phyloP scores from a whole-genome alignment of 2,888 invertebrate genomes.

The Xestia ashworthii region DNA sequence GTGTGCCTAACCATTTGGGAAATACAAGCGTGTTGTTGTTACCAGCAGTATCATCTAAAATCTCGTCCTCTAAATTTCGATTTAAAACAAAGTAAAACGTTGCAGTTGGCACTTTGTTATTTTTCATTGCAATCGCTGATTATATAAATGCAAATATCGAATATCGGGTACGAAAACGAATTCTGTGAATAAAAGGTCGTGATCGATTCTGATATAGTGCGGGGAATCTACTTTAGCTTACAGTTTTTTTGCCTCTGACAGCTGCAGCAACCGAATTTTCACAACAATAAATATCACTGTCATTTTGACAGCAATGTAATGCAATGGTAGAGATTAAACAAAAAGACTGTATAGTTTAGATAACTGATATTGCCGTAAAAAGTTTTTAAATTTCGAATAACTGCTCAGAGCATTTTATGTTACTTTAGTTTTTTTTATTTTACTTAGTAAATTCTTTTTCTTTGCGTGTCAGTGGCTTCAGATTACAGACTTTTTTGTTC shows the following conservation, averaged over 20 bases:
- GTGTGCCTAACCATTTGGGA: no score
- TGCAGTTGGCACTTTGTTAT: constrained; percentile 39
- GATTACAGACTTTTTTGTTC: background rate
- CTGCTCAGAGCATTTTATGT: background rate
- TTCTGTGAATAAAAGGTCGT: constrained; percentile 45
- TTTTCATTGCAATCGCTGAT: constrained; percentile 43
- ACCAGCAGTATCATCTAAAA: background rate
- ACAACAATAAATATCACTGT: background rate
- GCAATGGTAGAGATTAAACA: background rate
- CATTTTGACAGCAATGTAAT: background rate
- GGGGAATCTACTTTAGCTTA: constrained; percentile 1
- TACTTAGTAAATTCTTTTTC: background rate
- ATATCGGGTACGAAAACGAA: constrained; percentile 31
- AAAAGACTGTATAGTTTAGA: background rate
- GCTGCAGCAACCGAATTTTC: background rate
- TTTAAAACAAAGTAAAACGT: constrained; percentile 19
- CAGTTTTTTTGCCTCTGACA: background rate
- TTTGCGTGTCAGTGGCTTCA: background rate
- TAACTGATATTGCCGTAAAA: background rate
- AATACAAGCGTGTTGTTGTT: background rate
- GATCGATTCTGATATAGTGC: constrained; percentile 43
- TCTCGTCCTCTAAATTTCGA: constrained; percentile 15
- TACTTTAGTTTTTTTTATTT: background rate
- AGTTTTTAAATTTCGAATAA: constrained; percentile 19
- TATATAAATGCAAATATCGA: constrained; percentile 50